phyloP scores from a whole-genome alignment of 1,140 invertebrate genomes.

The Odontomachus brunneus region DNA sequence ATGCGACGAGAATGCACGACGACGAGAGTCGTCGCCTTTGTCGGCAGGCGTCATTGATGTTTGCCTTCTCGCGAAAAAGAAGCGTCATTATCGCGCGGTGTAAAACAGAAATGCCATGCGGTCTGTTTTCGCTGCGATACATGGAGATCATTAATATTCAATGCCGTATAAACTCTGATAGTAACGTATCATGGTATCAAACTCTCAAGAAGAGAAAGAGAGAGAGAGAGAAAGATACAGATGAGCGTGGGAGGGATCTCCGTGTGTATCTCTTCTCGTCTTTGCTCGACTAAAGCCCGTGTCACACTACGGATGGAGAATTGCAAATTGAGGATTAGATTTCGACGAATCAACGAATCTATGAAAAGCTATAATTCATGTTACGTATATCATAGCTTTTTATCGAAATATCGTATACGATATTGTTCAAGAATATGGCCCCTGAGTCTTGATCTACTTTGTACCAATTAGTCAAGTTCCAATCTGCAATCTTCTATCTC shows the following conservation, averaged over 20 bases:
- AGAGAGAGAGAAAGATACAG: neutral
- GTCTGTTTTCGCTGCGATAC: slow-evolving; percentile 14
- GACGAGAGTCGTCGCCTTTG: neutral
- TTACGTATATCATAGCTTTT: no score
- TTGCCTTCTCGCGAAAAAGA: neutral
- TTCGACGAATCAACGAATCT: no score
- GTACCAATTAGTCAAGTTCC: no score
- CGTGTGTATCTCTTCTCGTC: neutral
- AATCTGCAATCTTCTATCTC: no score
- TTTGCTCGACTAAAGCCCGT: no score
- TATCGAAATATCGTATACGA: no score
- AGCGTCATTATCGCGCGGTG: neutral
- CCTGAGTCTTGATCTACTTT: no score
- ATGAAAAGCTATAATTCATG: no score
- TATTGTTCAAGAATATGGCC: no score
- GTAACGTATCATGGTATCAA: neutral
- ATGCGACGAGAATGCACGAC: neutral
- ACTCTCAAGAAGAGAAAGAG: no score
- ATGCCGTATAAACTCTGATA: neutral
- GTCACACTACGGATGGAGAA: no score
- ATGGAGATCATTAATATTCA: slow-evolving; percentile 28
- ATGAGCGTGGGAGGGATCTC: neutral
- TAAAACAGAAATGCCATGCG: slow-evolving; percentile 17
- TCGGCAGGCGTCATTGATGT: neutral
- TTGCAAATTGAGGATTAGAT: no score